A percentile compares a stretch with the other conserved stretches of the same genome.
Evolutionary conservation across 2,888 invertebrate genomes (phyloP).

Genomic region (Phortica magna): DNA sequence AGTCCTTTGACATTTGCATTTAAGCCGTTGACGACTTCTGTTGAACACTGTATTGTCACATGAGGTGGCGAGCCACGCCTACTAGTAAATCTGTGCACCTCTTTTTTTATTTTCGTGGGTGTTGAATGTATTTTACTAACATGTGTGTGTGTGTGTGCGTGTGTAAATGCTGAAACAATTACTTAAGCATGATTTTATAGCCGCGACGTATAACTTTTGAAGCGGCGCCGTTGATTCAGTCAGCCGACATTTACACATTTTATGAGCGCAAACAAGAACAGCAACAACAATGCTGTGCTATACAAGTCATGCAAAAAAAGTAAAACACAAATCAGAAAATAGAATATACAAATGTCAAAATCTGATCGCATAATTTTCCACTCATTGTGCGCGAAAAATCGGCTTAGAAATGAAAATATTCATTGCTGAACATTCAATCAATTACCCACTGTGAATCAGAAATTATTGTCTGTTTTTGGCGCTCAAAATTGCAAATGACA

Average conservation of each 20-base stretch:
- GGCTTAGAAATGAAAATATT: no score
- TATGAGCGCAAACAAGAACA: slow-evolving; percentile 15
- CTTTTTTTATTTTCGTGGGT: not conserved
- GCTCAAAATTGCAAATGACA: not conserved
- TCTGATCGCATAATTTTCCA: not conserved
- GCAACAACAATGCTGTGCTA: not conserved
- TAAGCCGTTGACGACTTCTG: slow-evolving; percentile 6
- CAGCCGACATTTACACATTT: slow-evolving; percentile 15
- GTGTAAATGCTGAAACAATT: slow-evolving; percentile 31
- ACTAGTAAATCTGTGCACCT: slow-evolving; percentile 10
- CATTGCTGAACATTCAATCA: no score
- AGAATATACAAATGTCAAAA: slow-evolving; percentile 1
- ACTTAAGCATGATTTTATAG: slow-evolving; percentile 41
- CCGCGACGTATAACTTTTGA: slow-evolving; percentile 9
- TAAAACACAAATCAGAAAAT: not conserved
- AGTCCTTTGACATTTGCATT: slow-evolving; percentile 3
- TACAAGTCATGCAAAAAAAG: not conserved
- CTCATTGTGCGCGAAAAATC: no score
- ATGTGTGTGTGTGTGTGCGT: slow-evolving; percentile 24
- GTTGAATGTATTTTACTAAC: no score
- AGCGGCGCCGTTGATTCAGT: slow-evolving; percentile 31
- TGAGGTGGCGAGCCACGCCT: not conserved
- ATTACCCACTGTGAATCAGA: no score
- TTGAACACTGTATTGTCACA: slow-evolving; percentile 27
- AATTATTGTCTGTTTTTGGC: no score